A percentile compares a stretch with the other conserved stretches of the same genome.
These are phyloP conservation scores for Acheta domesticus DNA, from an alignment of 2,888 invertebrate species.

Conservation along the genomic window DNA sequence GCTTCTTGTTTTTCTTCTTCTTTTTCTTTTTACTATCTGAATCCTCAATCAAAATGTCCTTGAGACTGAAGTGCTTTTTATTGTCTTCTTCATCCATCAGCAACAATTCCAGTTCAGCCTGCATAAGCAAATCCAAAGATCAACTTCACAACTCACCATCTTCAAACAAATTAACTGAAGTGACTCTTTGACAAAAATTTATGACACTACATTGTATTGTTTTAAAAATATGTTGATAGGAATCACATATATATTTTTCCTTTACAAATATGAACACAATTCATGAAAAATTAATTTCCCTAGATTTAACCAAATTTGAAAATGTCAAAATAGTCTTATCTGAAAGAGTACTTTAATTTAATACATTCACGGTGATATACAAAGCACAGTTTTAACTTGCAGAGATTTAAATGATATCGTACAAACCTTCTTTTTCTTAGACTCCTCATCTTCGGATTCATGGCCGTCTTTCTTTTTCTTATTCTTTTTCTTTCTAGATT, in stretches of 20 bases:
- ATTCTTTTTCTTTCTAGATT: slow-evolving; percentile 46
- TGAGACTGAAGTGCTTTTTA: slow-evolving; percentile 75
- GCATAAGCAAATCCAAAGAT: slow-evolving; percentile 28
- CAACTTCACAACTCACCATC: background rate
- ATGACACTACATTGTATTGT: background rate
- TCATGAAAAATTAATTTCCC: too few relatives aligned
- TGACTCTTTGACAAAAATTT: too few relatives aligned
- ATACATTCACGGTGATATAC: too few relatives aligned
- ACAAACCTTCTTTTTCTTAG: slow-evolving; percentile 43
- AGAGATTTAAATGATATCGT: too few relatives aligned
- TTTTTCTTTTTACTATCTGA: slow-evolving; percentile 57
- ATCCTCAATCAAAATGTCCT: slow-evolving; percentile 69
- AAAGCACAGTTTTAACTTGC: too few relatives aligned
- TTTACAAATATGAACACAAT: too few relatives aligned
- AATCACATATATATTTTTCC: too few relatives aligned
- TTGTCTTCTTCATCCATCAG: slow-evolving; percentile 64
- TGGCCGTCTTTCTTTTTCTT: slow-evolving; percentile 37
- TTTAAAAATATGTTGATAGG: background rate
- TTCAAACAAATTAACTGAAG: too few relatives aligned
- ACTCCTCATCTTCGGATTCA: slow-evolving; percentile 46
- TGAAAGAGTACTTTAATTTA: too few relatives aligned
- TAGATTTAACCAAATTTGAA: too few relatives aligned
- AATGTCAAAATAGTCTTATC: too few relatives aligned
- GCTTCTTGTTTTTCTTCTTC: slow-evolving; percentile 40
- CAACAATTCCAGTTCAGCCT: slow-evolving; percentile 66